These are phyloP conservation scores for Tetranychus piercei DNA, from an alignment of 2,888 invertebrate genomes.

Conservation along the genomic window DNA sequence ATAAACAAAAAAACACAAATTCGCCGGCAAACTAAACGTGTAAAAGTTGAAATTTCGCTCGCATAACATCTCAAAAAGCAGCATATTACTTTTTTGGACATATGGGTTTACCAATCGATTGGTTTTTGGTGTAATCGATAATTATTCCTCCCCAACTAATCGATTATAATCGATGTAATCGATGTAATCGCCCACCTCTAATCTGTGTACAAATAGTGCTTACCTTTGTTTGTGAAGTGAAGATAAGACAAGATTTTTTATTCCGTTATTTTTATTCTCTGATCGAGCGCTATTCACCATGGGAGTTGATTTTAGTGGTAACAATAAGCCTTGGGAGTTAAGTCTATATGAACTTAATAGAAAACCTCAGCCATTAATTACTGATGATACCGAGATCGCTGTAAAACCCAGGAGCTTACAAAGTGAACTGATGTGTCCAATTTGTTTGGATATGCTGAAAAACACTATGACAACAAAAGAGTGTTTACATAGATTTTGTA, in stretches of 20 bases:
- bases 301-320: background rate
- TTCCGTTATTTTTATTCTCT: too few relatives aligned
- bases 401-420: slow-evolving; percentile 38
- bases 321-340: slow-evolving; percentile 62
- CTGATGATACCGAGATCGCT: slow-evolving; percentile 66
- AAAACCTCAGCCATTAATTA: slow-evolving; percentile 85
- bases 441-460: slow-evolving; percentile 84
- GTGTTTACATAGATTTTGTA: slow-evolving; percentile 93
- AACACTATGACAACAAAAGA: slow-evolving; percentile 99
- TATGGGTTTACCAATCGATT: too few relatives aligned
- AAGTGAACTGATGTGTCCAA: slow-evolving; percentile 81
- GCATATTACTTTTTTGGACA: too few relatives aligned
- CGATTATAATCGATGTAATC: too few relatives aligned
- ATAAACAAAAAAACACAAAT: too few relatives aligned
- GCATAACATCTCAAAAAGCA: too few relatives aligned
- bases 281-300: background rate
- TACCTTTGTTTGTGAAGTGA: background rate
- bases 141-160: too few relatives aligned
- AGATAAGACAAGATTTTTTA: background rate
- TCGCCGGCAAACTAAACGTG: too few relatives aligned
- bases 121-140: too few relatives aligned
- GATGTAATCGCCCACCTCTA: too few relatives aligned
- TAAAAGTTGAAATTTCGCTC: too few relatives aligned
- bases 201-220: background rate
- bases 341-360: slow-evolving; percentile 86